Base-by-base conservation (phyloP, 2,888 invertebrate genomes). In the Cistogaster globosa region DNA sequence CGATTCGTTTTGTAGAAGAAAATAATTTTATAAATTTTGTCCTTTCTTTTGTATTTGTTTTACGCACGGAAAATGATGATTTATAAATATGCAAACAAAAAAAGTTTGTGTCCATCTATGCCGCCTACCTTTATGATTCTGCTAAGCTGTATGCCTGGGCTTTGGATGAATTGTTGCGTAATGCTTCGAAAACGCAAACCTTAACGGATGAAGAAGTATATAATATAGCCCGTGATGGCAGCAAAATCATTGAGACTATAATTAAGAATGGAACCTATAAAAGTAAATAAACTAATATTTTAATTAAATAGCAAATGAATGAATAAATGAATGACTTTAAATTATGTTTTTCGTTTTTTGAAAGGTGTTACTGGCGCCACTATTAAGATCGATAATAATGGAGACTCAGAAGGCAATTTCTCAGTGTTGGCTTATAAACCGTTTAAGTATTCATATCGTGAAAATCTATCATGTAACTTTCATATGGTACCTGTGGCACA, bases 321-420 rank as follows among this genome's bases (percentile, higher is more conserved):
- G 32, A 32, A 32, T 32, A 7, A 32, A 32, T 26, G 26, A 32
- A 7, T n/a, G 18, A 65, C 53, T 58, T 57, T 48, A 16, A 62
- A 22, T 22, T 58, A 4, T 32, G 32, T 63, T 3, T 53, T 36
- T 26, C 4, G 1, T 4, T 26, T n/a, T 63, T 38, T 58, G 12
- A 12, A 89, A 98, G 98, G 99, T 95, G 96, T 99, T 89, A 97
- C 98, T 75, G 99, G 99, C 20, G 96, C 98, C 91, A 96, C 96
- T 85, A 98, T 99, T 89, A 96, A 97, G 88, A 94, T 99, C 87
- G 98, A 99, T 93, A 94, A 96, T 88, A 95, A 96, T 88, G 99
- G 98, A 3, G 98, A 99, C 92, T 98, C 98, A 0, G 98, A 98
- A 92, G 99, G 98, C 11, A 99, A 99, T 93, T 99, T 98, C 93